Conservation (phyloP, 2,888 invertebrate genomes). For the Cancer borealis region DNA sequence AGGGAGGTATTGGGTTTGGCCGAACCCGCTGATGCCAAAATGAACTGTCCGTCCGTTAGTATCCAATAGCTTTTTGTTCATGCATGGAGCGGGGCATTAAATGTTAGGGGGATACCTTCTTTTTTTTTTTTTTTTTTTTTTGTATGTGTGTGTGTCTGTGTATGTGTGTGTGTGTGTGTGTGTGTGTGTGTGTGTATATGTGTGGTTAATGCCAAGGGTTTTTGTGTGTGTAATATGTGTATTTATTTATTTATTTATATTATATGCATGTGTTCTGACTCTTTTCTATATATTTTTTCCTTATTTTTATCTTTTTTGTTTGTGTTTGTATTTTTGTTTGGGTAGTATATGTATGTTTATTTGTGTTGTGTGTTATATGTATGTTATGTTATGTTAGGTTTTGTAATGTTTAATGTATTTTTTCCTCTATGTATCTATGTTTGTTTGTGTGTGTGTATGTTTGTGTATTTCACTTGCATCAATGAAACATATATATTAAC, state of each 20-base stretch:
- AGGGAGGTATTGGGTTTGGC: slow-evolving; percentile 13
- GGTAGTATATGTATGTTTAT: not conserved
- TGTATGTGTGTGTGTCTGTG: too few species aligned
- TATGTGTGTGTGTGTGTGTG: not conserved
- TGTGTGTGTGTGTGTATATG: not conserved
- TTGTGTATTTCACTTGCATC: not conserved
- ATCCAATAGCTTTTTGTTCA: slow-evolving; percentile 17
- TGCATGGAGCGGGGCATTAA: not conserved
- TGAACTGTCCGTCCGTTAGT: slow-evolving; percentile 22
- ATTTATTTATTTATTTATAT: not conserved
- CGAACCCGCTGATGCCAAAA: slow-evolving; percentile 28
- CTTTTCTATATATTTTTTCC: not conserved
- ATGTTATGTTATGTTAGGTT: not conserved
- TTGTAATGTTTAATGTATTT: not conserved
- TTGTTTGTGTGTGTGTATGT: not conserved
- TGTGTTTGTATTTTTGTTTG: not conserved
- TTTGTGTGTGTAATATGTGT: not conserved
- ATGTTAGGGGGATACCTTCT: not conserved
- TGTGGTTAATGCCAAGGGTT: not conserved
- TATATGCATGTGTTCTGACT: not conserved
- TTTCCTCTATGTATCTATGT: not conserved
- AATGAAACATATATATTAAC: not conserved
- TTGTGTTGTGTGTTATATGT: not conserved
- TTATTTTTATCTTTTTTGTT: not conserved
- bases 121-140: not conserved